Percentiles rank a stretch among this genome's conserved stretches.
Conservation (phyloP, 2,797 vertebrate genomes). For the Sebastes aleutianus region DNA sequence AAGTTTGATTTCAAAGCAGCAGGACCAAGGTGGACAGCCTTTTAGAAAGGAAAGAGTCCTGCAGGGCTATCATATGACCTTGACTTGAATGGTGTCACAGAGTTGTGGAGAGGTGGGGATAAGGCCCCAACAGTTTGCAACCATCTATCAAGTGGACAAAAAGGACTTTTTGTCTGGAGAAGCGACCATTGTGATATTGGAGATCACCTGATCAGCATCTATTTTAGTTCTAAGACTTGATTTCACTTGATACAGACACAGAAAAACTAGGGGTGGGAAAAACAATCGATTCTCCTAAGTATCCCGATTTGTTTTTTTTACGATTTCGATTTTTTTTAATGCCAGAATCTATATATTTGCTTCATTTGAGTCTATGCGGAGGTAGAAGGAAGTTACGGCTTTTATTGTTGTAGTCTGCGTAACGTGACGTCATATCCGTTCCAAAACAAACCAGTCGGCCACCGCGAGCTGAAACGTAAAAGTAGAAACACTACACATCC, state of each 20-base stretch:
- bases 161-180: conserved; percentile 59
- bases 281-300: too few relatives aligned
- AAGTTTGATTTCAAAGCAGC: conserved; percentile 81
- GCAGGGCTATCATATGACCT: conserved; percentile 78
- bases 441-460: too few relatives aligned
- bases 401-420: too few relatives aligned
- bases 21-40: conserved; percentile 70
- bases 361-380: too few relatives aligned
- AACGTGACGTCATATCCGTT: too few relatives aligned
- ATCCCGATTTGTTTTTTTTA: too few relatives aligned
- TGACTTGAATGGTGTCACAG: conserved; percentile 74
- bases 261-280: too few relatives aligned
- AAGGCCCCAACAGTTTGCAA: conserved; percentile 59
- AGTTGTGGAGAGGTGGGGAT: conserved; percentile 62
- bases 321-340: too few relatives aligned
- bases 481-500: too few relatives aligned
- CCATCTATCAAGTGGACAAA: conserved; percentile 70
- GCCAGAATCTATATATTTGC: too few relatives aligned
- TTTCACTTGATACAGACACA: neutral
- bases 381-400: too few relatives aligned
- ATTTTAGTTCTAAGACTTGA: conserved; percentile 7
- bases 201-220: conserved; percentile 37
- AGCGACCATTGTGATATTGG: conserved; percentile 48
- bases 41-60: conserved; percentile 67
- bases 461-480: too few relatives aligned